Percentiles rank a stretch among this genome's conserved stretches.
These are phyloP conservation scores for Stenolophus ochropezus DNA, from an alignment of 2,888 invertebrate species.

Conservation along the genomic window DNA sequence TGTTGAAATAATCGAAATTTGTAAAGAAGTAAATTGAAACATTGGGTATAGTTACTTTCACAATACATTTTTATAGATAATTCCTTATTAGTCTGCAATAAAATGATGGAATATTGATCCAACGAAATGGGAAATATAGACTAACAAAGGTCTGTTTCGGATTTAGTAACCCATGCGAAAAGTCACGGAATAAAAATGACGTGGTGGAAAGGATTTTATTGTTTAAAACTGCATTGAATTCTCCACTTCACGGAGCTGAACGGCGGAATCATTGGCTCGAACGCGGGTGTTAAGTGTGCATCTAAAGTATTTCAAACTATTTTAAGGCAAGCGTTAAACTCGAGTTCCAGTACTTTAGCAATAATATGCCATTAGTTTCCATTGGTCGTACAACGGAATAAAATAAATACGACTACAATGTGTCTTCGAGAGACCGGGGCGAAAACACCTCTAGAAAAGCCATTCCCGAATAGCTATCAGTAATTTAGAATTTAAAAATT, in stretches of 20 bases:
- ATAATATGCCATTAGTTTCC: conserved; percentile 43
- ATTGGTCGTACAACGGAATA: not conserved
- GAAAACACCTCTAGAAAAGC: not conserved
- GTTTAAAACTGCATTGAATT: conserved; percentile 17
- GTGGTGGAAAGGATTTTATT: conserved; percentile 9
- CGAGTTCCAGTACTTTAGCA: conserved; percentile 19
- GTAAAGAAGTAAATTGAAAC: no score
- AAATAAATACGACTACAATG: conserved; percentile 33
- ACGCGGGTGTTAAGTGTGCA: conserved; percentile 19
- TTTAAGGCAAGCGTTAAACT: conserved; percentile 1
- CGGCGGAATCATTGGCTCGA: not conserved
- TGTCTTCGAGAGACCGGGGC: not conserved
- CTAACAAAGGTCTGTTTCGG: not conserved
- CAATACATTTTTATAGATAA: no score
- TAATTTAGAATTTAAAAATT: no score
- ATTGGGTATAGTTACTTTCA: no score
- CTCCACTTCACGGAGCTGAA: not conserved
- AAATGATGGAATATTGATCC: no score
- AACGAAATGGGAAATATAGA: no score
- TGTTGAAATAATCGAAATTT: no score
- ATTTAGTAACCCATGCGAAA: not conserved
- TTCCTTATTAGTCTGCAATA: no score
- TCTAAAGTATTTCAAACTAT: conserved; percentile 34
- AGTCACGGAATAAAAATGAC: not conserved
- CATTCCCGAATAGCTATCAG: not conserved